These are phyloP conservation scores for Ranitomeya variabilis DNA, from an alignment of 2,113 vertebrate genomes.

Conservation along the genomic window DNA sequence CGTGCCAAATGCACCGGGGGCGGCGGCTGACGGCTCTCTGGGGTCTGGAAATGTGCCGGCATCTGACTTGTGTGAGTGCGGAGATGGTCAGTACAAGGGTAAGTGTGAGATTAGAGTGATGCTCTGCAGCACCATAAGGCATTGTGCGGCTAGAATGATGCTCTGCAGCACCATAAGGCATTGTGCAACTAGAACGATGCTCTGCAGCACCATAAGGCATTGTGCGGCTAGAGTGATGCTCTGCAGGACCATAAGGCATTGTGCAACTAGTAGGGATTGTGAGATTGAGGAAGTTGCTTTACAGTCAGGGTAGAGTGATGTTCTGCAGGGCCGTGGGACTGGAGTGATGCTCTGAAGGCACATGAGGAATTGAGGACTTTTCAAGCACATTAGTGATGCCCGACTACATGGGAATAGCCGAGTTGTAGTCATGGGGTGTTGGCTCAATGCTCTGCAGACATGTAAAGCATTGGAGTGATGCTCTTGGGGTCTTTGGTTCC, in stretches of 20 bases:
- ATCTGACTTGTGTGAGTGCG: not conserved
- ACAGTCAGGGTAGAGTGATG: not conserved
- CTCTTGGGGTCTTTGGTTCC: not conserved
- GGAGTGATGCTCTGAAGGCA: not conserved
- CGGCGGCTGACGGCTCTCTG: no score
- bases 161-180: not conserved
- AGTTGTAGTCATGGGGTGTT: not conserved
- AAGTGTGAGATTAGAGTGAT: no score
- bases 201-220: not conserved
- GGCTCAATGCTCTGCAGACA: not conserved
- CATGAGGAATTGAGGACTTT: not conserved
- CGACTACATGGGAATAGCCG: not conserved
- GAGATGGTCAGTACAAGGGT: not conserved
- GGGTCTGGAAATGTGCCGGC: not conserved
- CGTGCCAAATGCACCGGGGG: slow-evolving; percentile 30
- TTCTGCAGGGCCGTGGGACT: not conserved
- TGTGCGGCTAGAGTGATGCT: not conserved
- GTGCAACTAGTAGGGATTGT: no score
- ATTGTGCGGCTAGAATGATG: not conserved
- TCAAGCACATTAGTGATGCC: not conserved
- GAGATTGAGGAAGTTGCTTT: no score
- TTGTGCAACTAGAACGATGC: not conserved
- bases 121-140: not conserved
- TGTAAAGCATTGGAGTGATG: not conserved
- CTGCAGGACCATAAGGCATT: not conserved